Evolutionary conservation across 2,797 vertebrate genomes (phyloP).

Genomic region (Todus mexicanus): DNA sequence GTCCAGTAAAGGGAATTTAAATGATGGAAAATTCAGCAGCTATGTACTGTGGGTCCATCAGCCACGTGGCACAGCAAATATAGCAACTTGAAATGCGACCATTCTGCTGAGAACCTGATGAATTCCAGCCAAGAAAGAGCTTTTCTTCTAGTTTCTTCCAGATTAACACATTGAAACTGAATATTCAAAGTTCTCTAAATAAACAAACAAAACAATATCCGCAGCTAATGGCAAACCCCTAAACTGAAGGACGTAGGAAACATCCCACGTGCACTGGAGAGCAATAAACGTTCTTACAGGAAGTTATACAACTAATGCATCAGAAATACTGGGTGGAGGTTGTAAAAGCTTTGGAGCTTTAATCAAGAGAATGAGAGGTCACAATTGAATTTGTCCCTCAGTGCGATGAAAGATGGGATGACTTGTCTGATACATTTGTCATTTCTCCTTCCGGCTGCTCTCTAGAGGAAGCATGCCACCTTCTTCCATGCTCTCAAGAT

Average conservation of each 20-base stretch:
- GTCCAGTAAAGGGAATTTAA: not conserved
- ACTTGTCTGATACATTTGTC: not conserved
- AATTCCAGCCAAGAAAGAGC: not conserved
- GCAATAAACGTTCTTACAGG: not conserved
- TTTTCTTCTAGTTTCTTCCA: not conserved
- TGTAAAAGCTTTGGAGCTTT: not conserved
- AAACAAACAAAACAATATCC: not conserved
- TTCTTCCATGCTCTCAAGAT: not conserved
- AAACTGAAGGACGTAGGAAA: not conserved
- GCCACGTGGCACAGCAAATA: rapidly evolving
- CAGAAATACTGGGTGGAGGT: not conserved
- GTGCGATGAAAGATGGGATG: not conserved
- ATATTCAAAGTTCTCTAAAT: not conserved
- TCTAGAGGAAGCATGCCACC: not conserved
- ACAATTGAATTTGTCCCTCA: not conserved
- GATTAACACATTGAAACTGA: not conserved
- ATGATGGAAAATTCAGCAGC: not conserved
- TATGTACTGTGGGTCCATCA: not conserved
- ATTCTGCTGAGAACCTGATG: not conserved
- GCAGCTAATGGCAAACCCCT: not conserved
- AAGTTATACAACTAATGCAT: not conserved
- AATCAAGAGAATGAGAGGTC: not conserved
- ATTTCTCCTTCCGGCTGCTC: not conserved
- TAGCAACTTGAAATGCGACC: not conserved
- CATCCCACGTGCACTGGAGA: not conserved